Percentiles rank a stretch among this genome's conserved stretches.
These are phyloP conservation scores for Pogona vitticeps DNA, from an alignment of 2,113 vertebrate species.

Conservation along the genomic window DNA sequence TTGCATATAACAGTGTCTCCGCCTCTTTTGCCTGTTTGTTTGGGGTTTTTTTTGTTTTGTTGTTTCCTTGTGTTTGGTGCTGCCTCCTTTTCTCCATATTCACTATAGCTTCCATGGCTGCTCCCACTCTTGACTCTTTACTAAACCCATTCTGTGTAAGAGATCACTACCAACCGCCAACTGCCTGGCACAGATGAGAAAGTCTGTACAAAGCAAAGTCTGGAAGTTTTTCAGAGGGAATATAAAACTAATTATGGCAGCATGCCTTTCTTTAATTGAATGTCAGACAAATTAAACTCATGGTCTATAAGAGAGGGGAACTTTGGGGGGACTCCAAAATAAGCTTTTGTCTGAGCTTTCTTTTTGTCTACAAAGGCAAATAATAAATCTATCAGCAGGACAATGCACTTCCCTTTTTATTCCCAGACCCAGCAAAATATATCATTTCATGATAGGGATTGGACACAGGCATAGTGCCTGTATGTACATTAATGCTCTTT, in stretches of 20 bases:
- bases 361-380: constrained; percentile 42
- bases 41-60: not conserved
- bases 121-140: constrained; percentile 27
- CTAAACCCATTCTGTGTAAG: not conserved
- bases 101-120: not conserved
- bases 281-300: constrained; percentile 56
- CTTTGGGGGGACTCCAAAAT: constrained; percentile 34
- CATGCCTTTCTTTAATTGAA: constrained; percentile 46
- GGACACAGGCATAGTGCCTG: constrained; percentile 20
- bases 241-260: constrained; percentile 54
- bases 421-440: constrained; percentile 29
- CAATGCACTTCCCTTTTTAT: constrained; percentile 29
- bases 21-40: not conserved
- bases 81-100: not conserved
- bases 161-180: constrained; percentile 39
- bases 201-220: not conserved
- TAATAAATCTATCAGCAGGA: constrained; percentile 47
- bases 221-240: not conserved
- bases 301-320: constrained; percentile 12
- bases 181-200: not conserved
- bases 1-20: not conserved
- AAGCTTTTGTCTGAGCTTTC: constrained; percentile 37
- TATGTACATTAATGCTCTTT: constrained; percentile 28
- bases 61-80: not conserved
- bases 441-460: not conserved